Conservation (phyloP, 2,888 invertebrate genomes). For the Chorisops tibialis region DNA sequence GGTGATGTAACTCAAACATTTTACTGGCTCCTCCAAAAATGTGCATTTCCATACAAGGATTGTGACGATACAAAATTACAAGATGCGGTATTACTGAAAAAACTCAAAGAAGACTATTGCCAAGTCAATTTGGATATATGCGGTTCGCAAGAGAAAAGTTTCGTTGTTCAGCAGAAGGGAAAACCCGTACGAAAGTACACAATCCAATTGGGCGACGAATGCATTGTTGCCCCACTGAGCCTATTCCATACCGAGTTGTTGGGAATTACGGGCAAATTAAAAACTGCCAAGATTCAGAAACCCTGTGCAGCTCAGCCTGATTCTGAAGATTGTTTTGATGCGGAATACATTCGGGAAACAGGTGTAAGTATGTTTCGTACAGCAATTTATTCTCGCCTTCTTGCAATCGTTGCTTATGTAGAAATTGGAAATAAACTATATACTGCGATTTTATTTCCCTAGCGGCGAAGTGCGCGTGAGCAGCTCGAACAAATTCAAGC, state of each 20-base stretch:
- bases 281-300: constrained; percentile 70
- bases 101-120: constrained; percentile 84
- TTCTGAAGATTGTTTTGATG: constrained; percentile 91
- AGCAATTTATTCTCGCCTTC: too few species aligned
- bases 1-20: constrained; percentile 88
- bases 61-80: constrained; percentile 71
- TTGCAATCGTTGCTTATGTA: too few species aligned
- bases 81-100: constrained; percentile 76
- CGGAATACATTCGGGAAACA: constrained; percentile 85
- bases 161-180: constrained; percentile 69
- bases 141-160: constrained; percentile 81
- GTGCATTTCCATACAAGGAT: constrained; percentile 83
- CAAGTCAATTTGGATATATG: constrained; percentile 88
- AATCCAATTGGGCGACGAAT: constrained; percentile 81
- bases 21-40: constrained; percentile 82
- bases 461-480: constrained; percentile 57
- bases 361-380: constrained; percentile 62
- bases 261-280: constrained; percentile 72
- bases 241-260: constrained; percentile 84
- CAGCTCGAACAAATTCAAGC: constrained; percentile 54
- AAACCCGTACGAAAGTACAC: constrained; percentile 69
- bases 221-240: constrained; percentile 84
- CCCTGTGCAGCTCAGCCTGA: constrained; percentile 66
- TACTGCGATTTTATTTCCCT: too few species aligned
- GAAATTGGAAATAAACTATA: too few species aligned